phyloP scores from a whole-genome alignment of 2,888 invertebrate genomes.

The Polietes domitor region DNA sequence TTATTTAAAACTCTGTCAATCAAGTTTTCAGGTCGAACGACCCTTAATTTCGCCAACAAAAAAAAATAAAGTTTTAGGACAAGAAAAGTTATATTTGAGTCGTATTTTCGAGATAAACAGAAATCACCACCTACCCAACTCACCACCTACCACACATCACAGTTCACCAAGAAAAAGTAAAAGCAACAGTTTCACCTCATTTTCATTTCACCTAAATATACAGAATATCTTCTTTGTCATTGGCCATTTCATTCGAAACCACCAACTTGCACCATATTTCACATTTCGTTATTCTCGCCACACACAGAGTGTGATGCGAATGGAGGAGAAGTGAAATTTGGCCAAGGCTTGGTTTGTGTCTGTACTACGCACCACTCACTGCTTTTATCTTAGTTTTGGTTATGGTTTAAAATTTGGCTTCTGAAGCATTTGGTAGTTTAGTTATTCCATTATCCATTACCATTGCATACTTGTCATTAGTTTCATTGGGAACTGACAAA shows the following conservation, averaged over 20 bases:
- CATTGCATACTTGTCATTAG: not conserved
- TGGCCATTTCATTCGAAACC: not conserved
- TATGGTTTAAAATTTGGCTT: slow-evolving; percentile 2
- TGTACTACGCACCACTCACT: not conserved
- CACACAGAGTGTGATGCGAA: not conserved
- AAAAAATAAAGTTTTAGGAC: not conserved
- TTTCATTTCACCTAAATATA: not conserved
- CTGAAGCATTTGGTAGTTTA: slow-evolving; percentile 15
- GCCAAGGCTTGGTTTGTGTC: not conserved
- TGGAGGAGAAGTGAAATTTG: no score
- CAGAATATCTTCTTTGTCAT: not conserved
- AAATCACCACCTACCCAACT: slow-evolving; percentile 11
- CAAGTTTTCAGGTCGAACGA: not conserved
- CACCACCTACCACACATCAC: slow-evolving; percentile 3
- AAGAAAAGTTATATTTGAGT: not conserved
- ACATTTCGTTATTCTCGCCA: not conserved
- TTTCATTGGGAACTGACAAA: slow-evolving; percentile 11
- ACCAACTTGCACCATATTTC: not conserved
- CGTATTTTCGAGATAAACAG: slow-evolving; percentile 5
- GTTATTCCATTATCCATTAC: slow-evolving; percentile 39
- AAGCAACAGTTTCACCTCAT: not conserved
- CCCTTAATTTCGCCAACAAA: not conserved
- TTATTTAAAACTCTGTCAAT: not conserved
- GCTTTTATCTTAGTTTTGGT: slow-evolving; percentile 24
- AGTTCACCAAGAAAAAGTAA: not conserved